Percentiles rank a stretch among this genome's conserved stretches.
Conservation (phyloP, 2,888 invertebrate species). For the Pandemis heparana region DNA sequence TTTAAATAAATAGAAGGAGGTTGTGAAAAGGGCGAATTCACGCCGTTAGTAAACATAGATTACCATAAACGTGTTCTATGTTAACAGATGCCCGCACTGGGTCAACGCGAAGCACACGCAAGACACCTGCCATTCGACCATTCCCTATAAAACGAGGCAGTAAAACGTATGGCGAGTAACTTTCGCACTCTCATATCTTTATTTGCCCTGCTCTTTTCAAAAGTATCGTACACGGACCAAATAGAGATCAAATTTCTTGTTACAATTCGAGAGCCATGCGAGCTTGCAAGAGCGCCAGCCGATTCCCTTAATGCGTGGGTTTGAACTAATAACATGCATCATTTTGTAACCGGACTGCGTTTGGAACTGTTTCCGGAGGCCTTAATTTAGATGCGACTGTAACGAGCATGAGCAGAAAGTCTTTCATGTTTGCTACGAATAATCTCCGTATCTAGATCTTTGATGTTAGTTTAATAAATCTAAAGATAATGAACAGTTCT, state of each 20-base stretch:
- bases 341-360: conserved; percentile 56
- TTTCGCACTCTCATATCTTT: conserved; percentile 14
- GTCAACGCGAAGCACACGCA: conserved; percentile 53
- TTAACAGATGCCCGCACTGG: conserved; percentile 61
- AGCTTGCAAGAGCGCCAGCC: conserved; percentile 24
- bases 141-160: conserved; percentile 54
- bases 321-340: conserved; percentile 49
- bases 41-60: conserved; percentile 33
- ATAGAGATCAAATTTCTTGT: conserved; percentile 1
- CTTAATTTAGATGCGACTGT: conserved; percentile 48
- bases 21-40: conserved; percentile 31
- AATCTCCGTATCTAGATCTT: conserved; percentile 12
- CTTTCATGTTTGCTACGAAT: conserved; percentile 29
- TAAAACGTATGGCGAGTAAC: conserved; percentile 44
- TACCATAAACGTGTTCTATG: conserved; percentile 44
- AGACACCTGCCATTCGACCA: conserved; percentile 57
- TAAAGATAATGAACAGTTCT: neutral
- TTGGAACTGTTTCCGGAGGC: conserved; percentile 56
- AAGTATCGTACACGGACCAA: conserved; percentile 16
- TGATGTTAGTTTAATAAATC: conserved; percentile 13
- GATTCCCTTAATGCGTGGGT: conserved; percentile 41
- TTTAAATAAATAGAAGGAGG: conserved; percentile 25
- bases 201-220: neutral
- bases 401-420: conserved; percentile 16
- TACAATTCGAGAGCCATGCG: conserved; percentile 1